phyloP scores from a whole-genome alignment of 2,797 vertebrate species.

The Gymnodraco acuticeps region DNA sequence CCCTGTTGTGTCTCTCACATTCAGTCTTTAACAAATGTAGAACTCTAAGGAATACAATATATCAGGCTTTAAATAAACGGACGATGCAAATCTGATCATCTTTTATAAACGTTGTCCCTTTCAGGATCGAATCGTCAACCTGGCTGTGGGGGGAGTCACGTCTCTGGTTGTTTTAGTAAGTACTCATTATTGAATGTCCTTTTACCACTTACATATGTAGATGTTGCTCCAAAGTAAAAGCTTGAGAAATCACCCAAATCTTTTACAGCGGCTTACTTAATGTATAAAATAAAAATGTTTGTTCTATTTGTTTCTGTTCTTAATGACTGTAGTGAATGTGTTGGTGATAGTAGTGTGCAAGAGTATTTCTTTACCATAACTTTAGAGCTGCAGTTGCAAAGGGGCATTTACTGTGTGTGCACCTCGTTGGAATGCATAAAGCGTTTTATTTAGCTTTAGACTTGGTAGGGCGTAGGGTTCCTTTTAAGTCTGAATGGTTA shows the following conservation, averaged over 20 bases:
- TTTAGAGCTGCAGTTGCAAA: background rate
- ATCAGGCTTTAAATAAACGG: background rate
- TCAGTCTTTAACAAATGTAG: background rate
- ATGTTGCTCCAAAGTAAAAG: background rate
- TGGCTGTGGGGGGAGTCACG: constrained; percentile 91
- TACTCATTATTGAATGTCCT: constrained; percentile 53
- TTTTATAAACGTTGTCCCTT: constrained; percentile 13
- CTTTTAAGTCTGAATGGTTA: background rate
- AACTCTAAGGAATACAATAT: background rate
- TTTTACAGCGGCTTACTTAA: background rate
- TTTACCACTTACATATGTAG: background rate
- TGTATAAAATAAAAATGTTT: no score
- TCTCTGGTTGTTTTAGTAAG: constrained; percentile 93
- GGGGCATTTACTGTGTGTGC: background rate
- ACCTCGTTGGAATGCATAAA: background rate
- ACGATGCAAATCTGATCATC: background rate
- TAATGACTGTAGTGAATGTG: background rate
- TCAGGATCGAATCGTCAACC: constrained; percentile 96
- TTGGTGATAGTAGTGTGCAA: background rate
- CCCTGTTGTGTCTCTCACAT: background rate
- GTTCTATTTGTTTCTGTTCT: background rate
- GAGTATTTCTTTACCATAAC: background rate
- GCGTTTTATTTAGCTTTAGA: background rate
- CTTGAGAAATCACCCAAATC: background rate
- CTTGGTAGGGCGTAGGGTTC: background rate